Base-by-base conservation (phyloP, 2,797 vertebrate species). In the Smutsia gigantea region DNA sequence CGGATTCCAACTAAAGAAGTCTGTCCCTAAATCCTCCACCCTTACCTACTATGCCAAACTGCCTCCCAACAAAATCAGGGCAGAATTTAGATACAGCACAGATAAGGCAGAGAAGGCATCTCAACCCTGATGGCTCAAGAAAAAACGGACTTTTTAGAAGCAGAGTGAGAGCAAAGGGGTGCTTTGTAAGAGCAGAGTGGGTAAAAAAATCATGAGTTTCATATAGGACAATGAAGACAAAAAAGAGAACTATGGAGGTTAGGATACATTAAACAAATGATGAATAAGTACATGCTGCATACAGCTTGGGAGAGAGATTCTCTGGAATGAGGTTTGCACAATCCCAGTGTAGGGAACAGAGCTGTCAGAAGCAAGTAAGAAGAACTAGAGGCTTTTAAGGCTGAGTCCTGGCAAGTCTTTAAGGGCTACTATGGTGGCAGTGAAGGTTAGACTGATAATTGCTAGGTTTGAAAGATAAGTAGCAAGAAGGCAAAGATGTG, bases 391-490 rank as follows among this genome's bases (percentile, higher is more conserved):
- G 7, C 49, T 78, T 64, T 75, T 46, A 57, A 87, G 59, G 68
- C 72, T 42, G 72, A 93, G 57, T 49, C 74, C 90, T 74, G 51
- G 95, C 82, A 86, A 82, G 59, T 46, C 59, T 77, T 49, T 42
- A 61, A 93, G 88, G 95, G 46, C 39, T 57, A 34, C 51, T 77
- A 37, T 5, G 71, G 86, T 66, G 49, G 68, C 59, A 49, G 69
- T 15, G 29, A 79, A 51, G 72, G 89, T 46, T 81, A 53, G 69
- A 59, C 51, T 95, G 95, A 94, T 94, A 96, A 97, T 96, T 95
- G 79, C 83, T 94, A 31, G 96, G 64, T 96, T 95, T 79, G 94
- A 87, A 97, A 95, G 92, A 78, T 95, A 95, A 93, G 59, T 90
- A 96, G 96, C 86, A 42, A 69, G 88, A 64, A 89, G 69, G 31